phyloP scores from a whole-genome alignment of 30 jellyfish, hydroid and myxozoan genomes.

The Calvadosia cruxmelitensis region DNA sequence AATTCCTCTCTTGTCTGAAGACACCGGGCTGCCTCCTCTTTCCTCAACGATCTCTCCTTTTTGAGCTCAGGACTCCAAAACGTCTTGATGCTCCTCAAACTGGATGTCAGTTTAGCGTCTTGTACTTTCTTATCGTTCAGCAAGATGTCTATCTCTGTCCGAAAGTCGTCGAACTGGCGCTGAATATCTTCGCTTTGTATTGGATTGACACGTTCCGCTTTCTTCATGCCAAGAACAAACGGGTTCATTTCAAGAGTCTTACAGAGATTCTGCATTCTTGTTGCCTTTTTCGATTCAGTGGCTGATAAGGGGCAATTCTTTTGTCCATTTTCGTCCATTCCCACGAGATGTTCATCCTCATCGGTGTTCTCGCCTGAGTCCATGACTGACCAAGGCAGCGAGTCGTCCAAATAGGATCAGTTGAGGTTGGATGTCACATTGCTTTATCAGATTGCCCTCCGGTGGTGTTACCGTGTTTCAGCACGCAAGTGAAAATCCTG shows the following conservation, averaged over 20 bases:
- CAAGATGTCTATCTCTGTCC: conserved; percentile 40
- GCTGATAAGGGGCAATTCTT: too few relatives aligned
- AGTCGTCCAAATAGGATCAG: too few relatives aligned
- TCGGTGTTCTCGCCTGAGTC: too few relatives aligned
- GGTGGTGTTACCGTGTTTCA: too few relatives aligned
- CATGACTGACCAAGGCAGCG: too few relatives aligned
- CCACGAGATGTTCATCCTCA: too few relatives aligned
- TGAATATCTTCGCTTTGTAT: neutral
- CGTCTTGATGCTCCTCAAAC: conserved; percentile 77
- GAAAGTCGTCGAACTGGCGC: conserved; percentile 43
- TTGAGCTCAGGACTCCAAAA: conserved; percentile 96
- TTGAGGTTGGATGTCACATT: too few relatives aligned
- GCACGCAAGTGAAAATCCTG: too few relatives aligned
- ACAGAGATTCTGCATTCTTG: too few relatives aligned
- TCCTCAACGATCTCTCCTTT: conserved; percentile 73
- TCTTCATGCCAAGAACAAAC: neutral
- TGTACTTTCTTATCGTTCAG: conserved; percentile 58
- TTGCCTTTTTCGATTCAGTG: too few relatives aligned
- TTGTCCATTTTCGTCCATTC: too few relatives aligned
- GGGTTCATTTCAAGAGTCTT: neutral
- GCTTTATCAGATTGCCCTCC: too few relatives aligned
- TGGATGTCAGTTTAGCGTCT: conserved; percentile 80
- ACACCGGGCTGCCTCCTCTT: conserved; percentile 65
- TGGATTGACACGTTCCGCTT: neutral
- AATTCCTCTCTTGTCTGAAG: conserved; percentile 31